Percentiles rank a stretch among this genome's conserved stretches.
phyloP scores from a whole-genome alignment of 2,113 vertebrate genomes.

The Candoia aspera region DNA sequence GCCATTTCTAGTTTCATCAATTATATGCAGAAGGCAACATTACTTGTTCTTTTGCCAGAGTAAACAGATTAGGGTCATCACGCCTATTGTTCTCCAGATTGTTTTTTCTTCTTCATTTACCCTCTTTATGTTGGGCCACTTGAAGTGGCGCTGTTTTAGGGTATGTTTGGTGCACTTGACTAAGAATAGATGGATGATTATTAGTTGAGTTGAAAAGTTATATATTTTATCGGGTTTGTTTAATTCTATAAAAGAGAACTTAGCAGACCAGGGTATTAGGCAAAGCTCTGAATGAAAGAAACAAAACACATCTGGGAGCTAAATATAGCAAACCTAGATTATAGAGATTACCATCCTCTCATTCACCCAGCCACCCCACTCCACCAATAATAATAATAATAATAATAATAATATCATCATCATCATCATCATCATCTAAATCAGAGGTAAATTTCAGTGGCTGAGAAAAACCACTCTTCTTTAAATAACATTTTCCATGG shows the following conservation, averaged over 20 bases:
- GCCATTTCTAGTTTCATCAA: conserved; percentile 55
- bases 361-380: background rate
- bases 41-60: conserved; percentile 66
- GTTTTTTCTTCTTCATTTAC: conserved; percentile 67
- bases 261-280: background rate
- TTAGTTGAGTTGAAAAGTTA: conserved; percentile 47
- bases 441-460: background rate
- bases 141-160: conserved; percentile 32
- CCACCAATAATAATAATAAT: too few species aligned
- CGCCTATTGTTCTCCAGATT: conserved; percentile 57
- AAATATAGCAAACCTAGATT: background rate
- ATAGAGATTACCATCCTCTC: background rate
- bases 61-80: conserved; percentile 69
- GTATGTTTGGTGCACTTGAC: conserved; percentile 25
- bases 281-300: background rate
- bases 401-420: too few species aligned
- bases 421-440: background rate
- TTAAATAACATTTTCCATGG: too few species aligned
- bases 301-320: background rate
- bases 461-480: background rate
- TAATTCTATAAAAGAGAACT: conserved; percentile 28
- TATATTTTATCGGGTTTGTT: conserved; percentile 44
- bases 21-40: conserved; percentile 51
- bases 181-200: conserved; percentile 32
- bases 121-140: conserved; percentile 51